Conservation (phyloP, 2,888 invertebrate species). For the Celastrina argiolus region DNA sequence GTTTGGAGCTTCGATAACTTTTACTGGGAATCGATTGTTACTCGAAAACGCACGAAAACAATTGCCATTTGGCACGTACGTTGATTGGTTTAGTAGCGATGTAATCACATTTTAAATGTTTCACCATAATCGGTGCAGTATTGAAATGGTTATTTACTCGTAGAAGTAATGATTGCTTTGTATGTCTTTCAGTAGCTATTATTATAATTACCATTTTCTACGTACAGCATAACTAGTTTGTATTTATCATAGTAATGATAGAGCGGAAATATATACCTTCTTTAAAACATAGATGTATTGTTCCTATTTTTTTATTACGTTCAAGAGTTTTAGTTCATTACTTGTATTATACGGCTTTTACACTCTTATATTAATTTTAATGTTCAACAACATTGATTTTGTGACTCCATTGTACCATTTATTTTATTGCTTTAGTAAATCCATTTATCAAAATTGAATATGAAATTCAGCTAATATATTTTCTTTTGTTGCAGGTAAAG, state of each 20-base stretch:
- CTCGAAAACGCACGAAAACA: conserved; percentile 25
- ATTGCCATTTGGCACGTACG: conserved; percentile 24
- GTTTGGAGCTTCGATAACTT: conserved; percentile 25
- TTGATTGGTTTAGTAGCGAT: conserved; percentile 23
- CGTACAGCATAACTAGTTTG: background rate
- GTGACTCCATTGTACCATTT: too few species aligned
- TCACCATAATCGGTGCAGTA: conserved; percentile 11
- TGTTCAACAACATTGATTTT: background rate
- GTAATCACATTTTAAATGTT: conserved; percentile 24
- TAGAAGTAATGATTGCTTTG: background rate
- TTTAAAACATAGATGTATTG: too few species aligned
- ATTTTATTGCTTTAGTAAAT: background rate
- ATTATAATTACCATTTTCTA: background rate
- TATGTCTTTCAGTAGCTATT: background rate
- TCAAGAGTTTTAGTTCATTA: too few species aligned
- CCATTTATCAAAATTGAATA: background rate
- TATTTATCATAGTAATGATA: background rate
- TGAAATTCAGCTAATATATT: background rate
- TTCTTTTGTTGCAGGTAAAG: conserved; percentile 18
- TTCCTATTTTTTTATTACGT: too few species aligned
- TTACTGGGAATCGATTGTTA: conserved; percentile 26
- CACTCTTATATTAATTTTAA: background rate
- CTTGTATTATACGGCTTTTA: too few species aligned
- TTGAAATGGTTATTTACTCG: conserved; percentile 4
- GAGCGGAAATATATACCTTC: background rate